Conservation (phyloP, 2,113 vertebrate genomes). For the Trogon melanurus region DNA sequence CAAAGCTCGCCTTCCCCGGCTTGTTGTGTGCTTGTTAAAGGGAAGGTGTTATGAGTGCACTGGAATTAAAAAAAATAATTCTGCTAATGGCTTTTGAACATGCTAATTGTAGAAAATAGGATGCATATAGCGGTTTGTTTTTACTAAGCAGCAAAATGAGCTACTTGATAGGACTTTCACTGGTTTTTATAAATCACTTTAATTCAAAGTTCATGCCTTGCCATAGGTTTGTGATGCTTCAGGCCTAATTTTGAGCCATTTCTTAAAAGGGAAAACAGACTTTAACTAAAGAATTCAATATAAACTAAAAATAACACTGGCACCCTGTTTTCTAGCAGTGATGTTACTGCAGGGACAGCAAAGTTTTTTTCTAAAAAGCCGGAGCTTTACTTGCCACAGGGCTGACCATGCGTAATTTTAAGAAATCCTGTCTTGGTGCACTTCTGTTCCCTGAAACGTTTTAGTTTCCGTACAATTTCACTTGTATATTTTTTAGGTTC, state of each 20-base stretch:
- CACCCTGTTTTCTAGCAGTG: neutral
- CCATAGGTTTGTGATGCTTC: neutral
- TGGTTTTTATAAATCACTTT: neutral
- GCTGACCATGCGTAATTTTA: neutral
- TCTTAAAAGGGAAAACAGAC: neutral
- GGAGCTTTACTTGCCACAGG: neutral
- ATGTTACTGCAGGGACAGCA: neutral
- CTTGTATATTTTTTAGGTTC: slow-evolving; percentile 79
- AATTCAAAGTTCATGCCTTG: neutral
- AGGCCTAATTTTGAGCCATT: neutral
- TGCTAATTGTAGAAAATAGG: neutral
- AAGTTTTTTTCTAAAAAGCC: neutral
- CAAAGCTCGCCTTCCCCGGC: neutral
- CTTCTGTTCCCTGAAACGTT: neutral
- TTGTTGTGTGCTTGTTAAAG: neutral
- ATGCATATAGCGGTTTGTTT: neutral
- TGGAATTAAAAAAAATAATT: neutral
- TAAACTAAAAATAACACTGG: neutral
- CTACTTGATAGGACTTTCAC: neutral
- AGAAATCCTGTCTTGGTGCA: neutral
- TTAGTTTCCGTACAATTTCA: neutral
- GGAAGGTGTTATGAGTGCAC: neutral
- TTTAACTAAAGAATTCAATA: neutral
- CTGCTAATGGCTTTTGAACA: neutral
- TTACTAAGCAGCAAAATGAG: neutral